Base-by-base conservation (phyloP, 2,113 vertebrate genomes). In the Petromus typicus region DNA sequence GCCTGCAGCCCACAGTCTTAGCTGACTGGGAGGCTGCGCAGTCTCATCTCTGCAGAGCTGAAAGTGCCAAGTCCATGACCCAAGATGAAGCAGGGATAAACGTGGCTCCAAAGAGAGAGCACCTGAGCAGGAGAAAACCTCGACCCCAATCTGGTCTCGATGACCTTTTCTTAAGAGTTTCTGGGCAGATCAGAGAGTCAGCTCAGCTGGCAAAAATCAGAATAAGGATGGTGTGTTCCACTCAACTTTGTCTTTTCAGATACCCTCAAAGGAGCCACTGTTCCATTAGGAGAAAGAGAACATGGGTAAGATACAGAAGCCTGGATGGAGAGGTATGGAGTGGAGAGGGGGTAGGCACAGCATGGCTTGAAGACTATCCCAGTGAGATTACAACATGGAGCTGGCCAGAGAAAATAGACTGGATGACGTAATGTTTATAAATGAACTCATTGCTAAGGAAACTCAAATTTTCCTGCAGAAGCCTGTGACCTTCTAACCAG, bases 401-500 rank as follows among this genome's bases (percentile, higher is more conserved):
- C 22, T 27, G 12, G 67, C 37, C 57, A 40, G 43, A 48, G 37
- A 54, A 90, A 20, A 8, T 0, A 22, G 37, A 57, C 54, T 5
- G 6, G 18, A 20, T 0, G 20, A 23, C 8, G 0, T 4, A 9
- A 5, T 1, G 14, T 4, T 14, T 78, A 5, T 43, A 43, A 32
- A 40, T 32, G 25, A 13, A 87, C 7, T 16, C 40, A 12, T 32
- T 22, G 12, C 34, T 56, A 27, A 3, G 64, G 56, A 59, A 32
- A 56, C 63, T 13, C 57, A 80, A 5, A 6, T 11, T 30, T 2
- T 10, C n/a, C 76, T 69, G 14, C n/a, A 69, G 20, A 75, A 32
- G 16, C 1, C 54, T 30, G 8, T 3, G 43, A 34, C 34, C 37
- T 2, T 51, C 12, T 64, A 32, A 12, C 69, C 71, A 0, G 8